phyloP scores from a whole-genome alignment of 2,113 vertebrate genomes.

The Malaclemys terrapin region DNA sequence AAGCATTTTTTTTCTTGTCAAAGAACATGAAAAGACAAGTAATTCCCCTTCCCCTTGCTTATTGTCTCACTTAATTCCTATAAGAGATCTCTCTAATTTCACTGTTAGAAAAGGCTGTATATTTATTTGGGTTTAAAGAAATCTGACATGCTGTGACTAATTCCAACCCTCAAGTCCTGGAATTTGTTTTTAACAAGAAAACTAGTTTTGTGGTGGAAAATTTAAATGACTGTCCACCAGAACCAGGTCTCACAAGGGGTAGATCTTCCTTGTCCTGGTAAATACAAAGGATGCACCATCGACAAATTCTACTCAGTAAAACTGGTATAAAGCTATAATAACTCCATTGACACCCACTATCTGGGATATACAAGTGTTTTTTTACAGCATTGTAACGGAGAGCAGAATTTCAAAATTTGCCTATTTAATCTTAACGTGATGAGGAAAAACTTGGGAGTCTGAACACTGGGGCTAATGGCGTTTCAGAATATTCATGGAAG shows the following conservation, averaged over 20 bases:
- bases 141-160: not conserved
- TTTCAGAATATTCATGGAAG: not conserved
- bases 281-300: not conserved
- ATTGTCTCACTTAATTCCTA: constrained; percentile 1
- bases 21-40: constrained; percentile 19
- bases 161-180: not conserved
- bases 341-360: not conserved
- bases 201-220: not conserved
- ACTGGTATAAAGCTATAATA: not conserved
- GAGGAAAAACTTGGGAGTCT: not conserved
- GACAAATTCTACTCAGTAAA: not conserved
- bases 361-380: not conserved
- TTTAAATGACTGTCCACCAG: not conserved
- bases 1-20: not conserved
- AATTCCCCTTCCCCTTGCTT: not conserved
- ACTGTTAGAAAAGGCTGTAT: not conserved
- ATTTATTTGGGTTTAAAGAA: not conserved
- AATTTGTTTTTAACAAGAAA: not conserved
- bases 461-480: not conserved
- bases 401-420: not conserved
- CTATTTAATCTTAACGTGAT: not conserved
- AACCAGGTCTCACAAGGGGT: not conserved
- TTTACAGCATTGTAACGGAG: not conserved
- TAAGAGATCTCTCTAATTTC: not conserved
- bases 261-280: not conserved